A percentile compares a stretch with the other conserved stretches of the same genome.
Evolutionary conservation across 2,888 invertebrate species (phyloP).

Genomic region (Nowickia ferox): DNA sequence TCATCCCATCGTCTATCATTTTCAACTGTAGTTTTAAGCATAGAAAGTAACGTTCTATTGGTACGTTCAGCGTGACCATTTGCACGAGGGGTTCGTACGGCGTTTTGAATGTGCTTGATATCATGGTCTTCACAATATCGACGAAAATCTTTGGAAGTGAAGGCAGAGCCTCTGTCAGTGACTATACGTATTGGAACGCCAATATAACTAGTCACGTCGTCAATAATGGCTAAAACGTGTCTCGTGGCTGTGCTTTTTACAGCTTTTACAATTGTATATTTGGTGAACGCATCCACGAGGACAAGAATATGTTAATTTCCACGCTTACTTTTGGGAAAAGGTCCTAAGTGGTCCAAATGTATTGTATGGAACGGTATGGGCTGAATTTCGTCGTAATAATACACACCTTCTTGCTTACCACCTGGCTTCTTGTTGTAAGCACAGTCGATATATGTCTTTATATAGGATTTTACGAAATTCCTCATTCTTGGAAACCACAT

Average conservation of each 20-base stretch:
- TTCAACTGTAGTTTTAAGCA: background rate
- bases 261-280: background rate
- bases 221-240: background rate
- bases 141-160: background rate
- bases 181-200: background rate
- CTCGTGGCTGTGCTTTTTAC: background rate
- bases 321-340: background rate
- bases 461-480: too few species aligned
- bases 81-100: background rate
- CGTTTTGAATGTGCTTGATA: background rate
- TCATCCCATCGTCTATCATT: background rate
- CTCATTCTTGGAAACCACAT: background rate
- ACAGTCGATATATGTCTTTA: background rate
- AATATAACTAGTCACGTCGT: background rate
- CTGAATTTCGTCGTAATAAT: background rate
- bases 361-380: background rate
- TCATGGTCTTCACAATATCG: background rate
- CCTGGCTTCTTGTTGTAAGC: background rate
- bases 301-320: background rate
- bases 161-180: background rate
- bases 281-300: background rate
- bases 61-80: too few species aligned
- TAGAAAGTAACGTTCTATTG: background rate
- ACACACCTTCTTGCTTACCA: background rate
- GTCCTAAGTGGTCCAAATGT: background rate